phyloP scores from a whole-genome alignment of 1,140 invertebrate genomes.

The Bombus pascuorum region DNA sequence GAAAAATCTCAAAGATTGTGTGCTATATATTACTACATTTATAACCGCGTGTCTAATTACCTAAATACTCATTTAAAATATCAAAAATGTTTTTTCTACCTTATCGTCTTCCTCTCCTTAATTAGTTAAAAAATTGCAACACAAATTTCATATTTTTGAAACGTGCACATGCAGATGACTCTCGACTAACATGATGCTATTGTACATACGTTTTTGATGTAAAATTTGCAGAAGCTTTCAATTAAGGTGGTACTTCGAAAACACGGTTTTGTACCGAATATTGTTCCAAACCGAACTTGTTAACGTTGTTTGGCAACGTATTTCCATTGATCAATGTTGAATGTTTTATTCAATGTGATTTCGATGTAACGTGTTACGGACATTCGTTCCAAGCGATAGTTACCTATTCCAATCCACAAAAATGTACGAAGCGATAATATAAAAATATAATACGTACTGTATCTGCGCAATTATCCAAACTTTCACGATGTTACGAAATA shows the following conservation, averaged over 20 bases:
- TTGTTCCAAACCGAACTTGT: neutral
- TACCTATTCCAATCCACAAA: neutral
- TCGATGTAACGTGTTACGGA: neutral
- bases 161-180: neutral
- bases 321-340: neutral
- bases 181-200: neutral
- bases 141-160: neutral
- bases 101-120: neutral
- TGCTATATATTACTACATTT: neutral
- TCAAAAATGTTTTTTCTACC: neutral
- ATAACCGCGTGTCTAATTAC: fast-evolving
- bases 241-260: neutral
- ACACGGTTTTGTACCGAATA: neutral
- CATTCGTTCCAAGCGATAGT: neutral
- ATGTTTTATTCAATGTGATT: neutral
- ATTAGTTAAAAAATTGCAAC: neutral
- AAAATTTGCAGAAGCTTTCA: neutral
- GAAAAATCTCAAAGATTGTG: neutral
- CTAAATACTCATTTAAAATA: neutral
- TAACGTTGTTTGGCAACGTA: neutral
- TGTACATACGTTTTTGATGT: neutral
- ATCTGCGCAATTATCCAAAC: neutral
- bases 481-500: neutral
- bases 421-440: neutral
- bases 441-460: neutral